These are phyloP conservation scores for Cryptocephalus moraei DNA, from an alignment of 2,888 invertebrate genomes.

Conservation along the genomic window DNA sequence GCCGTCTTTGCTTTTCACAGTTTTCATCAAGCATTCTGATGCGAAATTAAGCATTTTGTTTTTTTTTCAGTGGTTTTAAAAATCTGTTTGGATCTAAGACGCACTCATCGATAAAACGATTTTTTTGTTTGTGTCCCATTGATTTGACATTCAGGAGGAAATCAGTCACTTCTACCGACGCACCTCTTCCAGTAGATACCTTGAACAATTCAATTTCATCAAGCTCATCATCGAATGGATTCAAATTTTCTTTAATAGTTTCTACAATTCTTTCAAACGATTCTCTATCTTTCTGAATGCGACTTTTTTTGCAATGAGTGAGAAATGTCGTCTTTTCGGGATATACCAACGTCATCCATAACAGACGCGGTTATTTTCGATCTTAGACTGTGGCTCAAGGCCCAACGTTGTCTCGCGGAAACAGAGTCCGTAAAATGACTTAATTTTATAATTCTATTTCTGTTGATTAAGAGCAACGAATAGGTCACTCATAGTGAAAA, in stretches of 20 bases:
- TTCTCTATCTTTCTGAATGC: constrained; percentile 14
- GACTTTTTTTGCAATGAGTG: constrained; percentile 11
- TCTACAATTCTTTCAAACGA: constrained; percentile 14
- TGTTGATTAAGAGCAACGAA: constrained; percentile 3
- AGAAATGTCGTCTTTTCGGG: constrained; percentile 21
- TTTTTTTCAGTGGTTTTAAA: constrained; percentile 10
- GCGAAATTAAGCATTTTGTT: constrained; percentile 21
- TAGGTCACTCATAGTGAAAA: not conserved
- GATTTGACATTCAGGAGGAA: constrained; percentile 13
- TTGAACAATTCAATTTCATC: constrained; percentile 20
- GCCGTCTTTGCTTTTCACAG: constrained; percentile 8
- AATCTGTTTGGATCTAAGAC: constrained; percentile 6
- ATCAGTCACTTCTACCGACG: constrained; percentile 21
- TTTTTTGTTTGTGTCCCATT: constrained; percentile 9
- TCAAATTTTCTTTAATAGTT: constrained; percentile 15
- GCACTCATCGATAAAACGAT: constrained; percentile 11
- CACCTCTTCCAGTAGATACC: constrained; percentile 26
- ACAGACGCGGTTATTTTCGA: constrained; percentile 4
- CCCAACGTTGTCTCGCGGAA: no score
- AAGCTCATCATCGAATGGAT: constrained; percentile 18
- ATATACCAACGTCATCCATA: constrained; percentile 12
- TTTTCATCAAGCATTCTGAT: constrained; percentile 12
- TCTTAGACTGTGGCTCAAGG: not conserved
- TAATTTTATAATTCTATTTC: no score
- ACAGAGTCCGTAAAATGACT: no score